Percentiles rank a stretch among this genome's conserved stretches.
These are phyloP conservation scores for Drosophila algonquin DNA, from an alignment of 2,888 invertebrate species.

Conservation along the genomic window DNA sequence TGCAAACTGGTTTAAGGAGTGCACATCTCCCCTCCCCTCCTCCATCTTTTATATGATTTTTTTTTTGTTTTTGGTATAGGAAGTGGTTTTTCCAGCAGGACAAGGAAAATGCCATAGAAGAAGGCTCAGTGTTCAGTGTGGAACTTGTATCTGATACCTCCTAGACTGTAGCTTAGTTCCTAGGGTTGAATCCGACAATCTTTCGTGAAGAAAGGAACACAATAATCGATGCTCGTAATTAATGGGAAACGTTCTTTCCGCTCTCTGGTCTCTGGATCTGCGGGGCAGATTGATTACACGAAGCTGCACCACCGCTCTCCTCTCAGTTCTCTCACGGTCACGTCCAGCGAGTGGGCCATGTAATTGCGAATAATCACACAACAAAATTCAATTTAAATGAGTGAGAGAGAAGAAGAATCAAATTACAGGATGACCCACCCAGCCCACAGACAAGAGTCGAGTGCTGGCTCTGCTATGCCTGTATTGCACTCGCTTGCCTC, in stretches of 20 bases:
- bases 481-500: background rate
- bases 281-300: slow-evolving; percentile 37
- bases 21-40: slow-evolving; percentile 15
- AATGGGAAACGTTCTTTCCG: slow-evolving; percentile 36
- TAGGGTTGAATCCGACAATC: slow-evolving; percentile 14
- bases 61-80: slow-evolving; percentile 16
- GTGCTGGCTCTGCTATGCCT: background rate
- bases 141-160: slow-evolving; percentile 46
- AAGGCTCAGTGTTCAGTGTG: slow-evolving; percentile 30
- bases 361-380: slow-evolving; percentile 73
- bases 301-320: slow-evolving; percentile 20
- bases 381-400: slow-evolving; percentile 59
- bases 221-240: slow-evolving; percentile 48
- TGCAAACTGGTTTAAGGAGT: slow-evolving; percentile 38
- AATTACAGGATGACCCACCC: slow-evolving; percentile 36
- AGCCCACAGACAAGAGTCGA: slow-evolving; percentile 3
- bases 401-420: slow-evolving; percentile 19
- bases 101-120: slow-evolving; percentile 43
- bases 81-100: slow-evolving; percentile 59
- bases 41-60: background rate
- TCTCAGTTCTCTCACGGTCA: slow-evolving; percentile 17
- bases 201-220: slow-evolving; percentile 45
- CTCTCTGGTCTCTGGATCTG: background rate
- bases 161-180: slow-evolving; percentile 27
- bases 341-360: slow-evolving; percentile 42